These are phyloP conservation scores for Lagopus leucura DNA, from an alignment of 2,113 vertebrate genomes.

Conservation along the genomic window DNA sequence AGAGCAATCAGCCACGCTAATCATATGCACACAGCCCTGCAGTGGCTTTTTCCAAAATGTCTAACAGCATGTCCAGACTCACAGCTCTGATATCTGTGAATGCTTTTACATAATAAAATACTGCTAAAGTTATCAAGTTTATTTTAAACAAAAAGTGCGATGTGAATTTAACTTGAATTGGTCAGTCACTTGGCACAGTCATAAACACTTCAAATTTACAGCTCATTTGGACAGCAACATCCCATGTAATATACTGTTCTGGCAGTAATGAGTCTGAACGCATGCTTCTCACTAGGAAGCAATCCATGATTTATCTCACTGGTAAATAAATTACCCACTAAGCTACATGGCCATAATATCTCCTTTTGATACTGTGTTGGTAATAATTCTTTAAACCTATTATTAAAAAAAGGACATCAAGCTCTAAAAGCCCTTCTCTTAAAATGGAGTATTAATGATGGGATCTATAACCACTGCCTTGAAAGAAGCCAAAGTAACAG, in stretches of 20 bases:
- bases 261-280: background rate
- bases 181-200: background rate
- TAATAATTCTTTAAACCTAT: slow-evolving; percentile 10
- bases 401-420: background rate
- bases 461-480: background rate
- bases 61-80: background rate
- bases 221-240: background rate
- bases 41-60: background rate
- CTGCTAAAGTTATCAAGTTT: background rate
- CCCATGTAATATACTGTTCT: background rate
- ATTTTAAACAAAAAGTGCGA: background rate
- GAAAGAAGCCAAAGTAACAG: background rate
- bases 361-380: background rate
- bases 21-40: background rate
- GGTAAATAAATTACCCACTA: slow-evolving; percentile 16
- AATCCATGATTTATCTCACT: background rate
- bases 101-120: background rate
- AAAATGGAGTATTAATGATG: slow-evolving; percentile 18
- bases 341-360: background rate
- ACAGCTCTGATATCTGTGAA: background rate
- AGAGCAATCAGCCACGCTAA: background rate
- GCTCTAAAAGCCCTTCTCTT: background rate
- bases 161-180: background rate
- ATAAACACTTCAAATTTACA: background rate
- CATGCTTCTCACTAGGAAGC: background rate